A percentile compares a stretch with the other conserved stretches of the same genome.
Evolutionary conservation across 2,888 invertebrate species (phyloP).

Genomic region (Leucania comma): DNA sequence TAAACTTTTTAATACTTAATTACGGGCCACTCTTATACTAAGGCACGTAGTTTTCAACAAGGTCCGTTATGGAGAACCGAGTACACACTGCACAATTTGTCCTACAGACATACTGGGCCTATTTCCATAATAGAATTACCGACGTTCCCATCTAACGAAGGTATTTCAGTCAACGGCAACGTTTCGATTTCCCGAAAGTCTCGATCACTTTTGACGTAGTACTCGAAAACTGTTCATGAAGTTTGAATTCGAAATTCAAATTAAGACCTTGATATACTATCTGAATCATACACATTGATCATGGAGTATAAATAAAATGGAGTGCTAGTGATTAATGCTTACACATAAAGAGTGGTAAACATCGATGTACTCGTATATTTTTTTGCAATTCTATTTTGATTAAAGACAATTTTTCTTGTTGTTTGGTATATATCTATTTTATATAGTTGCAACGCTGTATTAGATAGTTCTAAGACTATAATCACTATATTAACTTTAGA

Average conservation of each 20-base stretch:
- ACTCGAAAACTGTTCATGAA: slow-evolving; percentile 71
- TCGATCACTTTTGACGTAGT: slow-evolving; percentile 64
- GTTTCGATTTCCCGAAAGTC: slow-evolving; percentile 32
- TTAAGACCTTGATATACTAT: slow-evolving; percentile 73
- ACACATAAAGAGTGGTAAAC: too few relatives aligned
- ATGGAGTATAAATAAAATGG: slow-evolving; percentile 46
- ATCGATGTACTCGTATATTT: too few relatives aligned
- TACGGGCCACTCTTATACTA: slow-evolving; percentile 27
- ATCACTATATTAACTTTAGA: too few relatives aligned
- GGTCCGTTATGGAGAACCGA: neutral
- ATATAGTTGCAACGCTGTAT: too few relatives aligned
- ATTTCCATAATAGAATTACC: slow-evolving; percentile 29
- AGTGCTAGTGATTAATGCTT: slow-evolving; percentile 3
- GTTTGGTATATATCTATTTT: too few relatives aligned
- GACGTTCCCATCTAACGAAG: slow-evolving; percentile 39
- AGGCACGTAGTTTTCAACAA: slow-evolving; percentile 5
- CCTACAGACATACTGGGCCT: slow-evolving; percentile 19
- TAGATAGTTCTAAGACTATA: too few relatives aligned
- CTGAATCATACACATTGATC: slow-evolving; percentile 70
- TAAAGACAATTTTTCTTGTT: too few relatives aligned
- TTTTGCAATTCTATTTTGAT: too few relatives aligned
- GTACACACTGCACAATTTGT: neutral
- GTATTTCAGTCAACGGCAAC: slow-evolving; percentile 33
- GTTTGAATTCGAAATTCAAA: slow-evolving; percentile 74
- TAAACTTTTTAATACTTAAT: slow-evolving; percentile 59